phyloP scores from a whole-genome alignment of 2,113 vertebrate species.

The Neolamprologus cancellatus region DNA sequence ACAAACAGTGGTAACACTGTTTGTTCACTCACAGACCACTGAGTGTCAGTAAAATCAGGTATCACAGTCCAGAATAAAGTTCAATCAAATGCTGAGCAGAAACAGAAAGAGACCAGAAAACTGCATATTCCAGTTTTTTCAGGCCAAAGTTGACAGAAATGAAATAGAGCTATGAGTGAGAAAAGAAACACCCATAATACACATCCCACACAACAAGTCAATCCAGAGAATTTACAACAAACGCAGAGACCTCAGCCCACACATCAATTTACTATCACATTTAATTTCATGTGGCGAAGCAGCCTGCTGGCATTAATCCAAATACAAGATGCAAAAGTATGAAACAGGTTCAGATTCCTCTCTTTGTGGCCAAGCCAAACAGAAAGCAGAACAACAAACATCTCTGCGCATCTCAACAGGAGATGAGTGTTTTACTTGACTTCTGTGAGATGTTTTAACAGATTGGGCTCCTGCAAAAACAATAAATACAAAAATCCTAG shows the following conservation, averaged over 20 bases:
- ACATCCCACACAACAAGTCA: background rate
- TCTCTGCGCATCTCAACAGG: background rate
- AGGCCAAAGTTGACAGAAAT: background rate
- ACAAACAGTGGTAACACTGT: background rate
- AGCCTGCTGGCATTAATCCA: background rate
- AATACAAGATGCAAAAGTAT: background rate
- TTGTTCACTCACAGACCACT: background rate
- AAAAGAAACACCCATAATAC: slow-evolving; percentile 7
- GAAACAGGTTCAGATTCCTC: background rate
- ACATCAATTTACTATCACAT: background rate
- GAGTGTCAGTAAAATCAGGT: background rate
- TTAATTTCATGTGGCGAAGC: background rate
- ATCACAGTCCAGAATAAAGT: background rate
- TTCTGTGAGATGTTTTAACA: slow-evolving; percentile 7
- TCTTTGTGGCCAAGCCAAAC: background rate
- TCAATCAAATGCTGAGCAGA: background rate
- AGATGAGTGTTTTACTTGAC: background rate
- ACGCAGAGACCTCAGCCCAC: background rate
- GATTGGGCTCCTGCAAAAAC: slow-evolving; percentile 6
- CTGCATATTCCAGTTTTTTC: background rate
- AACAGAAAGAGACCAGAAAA: background rate
- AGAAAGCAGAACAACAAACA: background rate
- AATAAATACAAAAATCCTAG: slow-evolving; percentile 35
- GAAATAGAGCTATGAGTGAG: background rate
- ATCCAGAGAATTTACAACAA: background rate